These are phyloP conservation scores for Bombycilla garrulus DNA, from an alignment of 2,113 vertebrate species.

Conservation along the genomic window DNA sequence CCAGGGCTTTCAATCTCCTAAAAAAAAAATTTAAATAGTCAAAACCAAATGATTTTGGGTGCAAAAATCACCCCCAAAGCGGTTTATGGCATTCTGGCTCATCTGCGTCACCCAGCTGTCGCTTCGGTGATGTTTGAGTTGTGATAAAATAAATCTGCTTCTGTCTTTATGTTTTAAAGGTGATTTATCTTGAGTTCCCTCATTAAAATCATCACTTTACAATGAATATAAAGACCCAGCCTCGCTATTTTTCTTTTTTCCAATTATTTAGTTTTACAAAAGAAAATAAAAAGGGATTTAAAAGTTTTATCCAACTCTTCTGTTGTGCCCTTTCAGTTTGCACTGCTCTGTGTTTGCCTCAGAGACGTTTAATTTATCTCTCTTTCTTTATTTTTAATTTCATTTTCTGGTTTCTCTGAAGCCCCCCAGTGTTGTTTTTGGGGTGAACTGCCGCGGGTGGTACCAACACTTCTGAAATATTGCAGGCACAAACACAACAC, in stretches of 20 bases:
- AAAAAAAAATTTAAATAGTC: neutral
- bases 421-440: neutral
- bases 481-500: neutral
- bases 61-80: neutral
- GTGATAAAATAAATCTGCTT: neutral
- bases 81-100: neutral
- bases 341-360: neutral
- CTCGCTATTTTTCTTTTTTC: neutral
- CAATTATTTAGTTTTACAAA: neutral
- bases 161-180: no score
- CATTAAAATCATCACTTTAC: neutral
- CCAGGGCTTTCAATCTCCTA: neutral
- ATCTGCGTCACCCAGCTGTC: rapidly evolving
- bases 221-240: neutral
- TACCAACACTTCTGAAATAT: neutral
- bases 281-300: neutral
- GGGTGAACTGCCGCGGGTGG: neutral
- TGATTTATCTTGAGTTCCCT: neutral
- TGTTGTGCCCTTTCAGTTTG: neutral
- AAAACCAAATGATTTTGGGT: rapidly evolving
- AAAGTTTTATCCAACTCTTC: neutral
- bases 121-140: rapidly evolving
- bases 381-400: neutral
- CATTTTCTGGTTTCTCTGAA: neutral
- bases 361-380: neutral